Evolutionary conservation across 2,113 vertebrate genomes (phyloP), one percentile per base, ranked within the genome.

Genomic region (Myanophis thanlyinensis): DNA sequence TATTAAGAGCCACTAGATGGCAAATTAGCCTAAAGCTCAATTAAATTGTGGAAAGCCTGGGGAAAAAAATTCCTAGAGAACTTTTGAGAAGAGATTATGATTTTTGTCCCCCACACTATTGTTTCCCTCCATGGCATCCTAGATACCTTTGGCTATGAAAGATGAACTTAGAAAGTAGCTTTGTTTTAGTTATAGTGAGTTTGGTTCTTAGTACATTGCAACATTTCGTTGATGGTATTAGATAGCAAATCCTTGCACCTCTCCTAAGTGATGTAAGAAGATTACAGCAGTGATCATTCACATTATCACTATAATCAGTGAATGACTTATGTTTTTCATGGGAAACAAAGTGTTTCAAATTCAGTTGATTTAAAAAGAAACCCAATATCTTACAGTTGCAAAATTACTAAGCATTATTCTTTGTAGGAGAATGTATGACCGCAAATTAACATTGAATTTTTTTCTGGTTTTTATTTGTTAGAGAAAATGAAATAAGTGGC

Each of bases 1-100:
- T 62, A 56, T 85, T 80, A 54, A 27, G 35, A 95, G 91, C 97
- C 97, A 96, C 97, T 98, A 98, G 97, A 92, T 97, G 97, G 97
- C 97, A 96, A 96, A 96, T 98, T 95, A 93, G 92, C 93, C 94
- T 97, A 95, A 96, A 51, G 20, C 54, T 23, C 90, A 94, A 95
- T 52, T 62, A 52, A 59, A 52, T 86, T 80, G n/a, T 0, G 27
- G 56, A 84, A 91, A 4, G 6, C 20, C 6, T 51, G 35, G 54
- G 13, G 87, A 20, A 1, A 6, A 0, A 13, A 87, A 88, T 80
- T 94, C 48, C 92, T 93, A 85, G 87, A 6, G 1, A 88, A 51
- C 44, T 18, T 5, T 53, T 40, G 25, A 62, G 40, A n/a, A 46
- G 30, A 15, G 5, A 52, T 51, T 48, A 52, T 25, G 20, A 18